Conservation (phyloP, 35 echinoderm and acorn worm genomes). For the Apostichopus californicus region DNA sequence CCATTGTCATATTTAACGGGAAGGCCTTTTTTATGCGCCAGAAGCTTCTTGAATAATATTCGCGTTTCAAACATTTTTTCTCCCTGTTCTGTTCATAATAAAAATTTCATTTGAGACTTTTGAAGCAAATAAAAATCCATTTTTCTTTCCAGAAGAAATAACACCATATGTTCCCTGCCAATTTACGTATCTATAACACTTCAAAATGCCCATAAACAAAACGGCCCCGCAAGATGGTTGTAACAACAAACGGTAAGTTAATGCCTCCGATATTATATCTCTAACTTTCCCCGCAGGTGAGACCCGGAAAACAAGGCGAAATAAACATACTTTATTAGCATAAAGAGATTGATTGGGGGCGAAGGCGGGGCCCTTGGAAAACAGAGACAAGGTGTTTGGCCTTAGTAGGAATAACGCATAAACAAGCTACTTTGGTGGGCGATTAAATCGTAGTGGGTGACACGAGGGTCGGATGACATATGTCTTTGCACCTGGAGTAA, state of each 20-base stretch:
- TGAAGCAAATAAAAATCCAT: not conserved
- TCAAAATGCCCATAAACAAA: conserved; percentile 43
- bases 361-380: conserved; percentile 26
- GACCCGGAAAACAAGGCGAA: conserved; percentile 25
- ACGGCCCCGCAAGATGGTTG: conserved; percentile 19
- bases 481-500: conserved; percentile 29
- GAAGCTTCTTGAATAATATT: not conserved
- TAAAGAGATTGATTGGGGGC: conserved; percentile 41
- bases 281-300: conserved; percentile 22
- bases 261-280: conserved; percentile 8
- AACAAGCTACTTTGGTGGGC: conserved; percentile 47
- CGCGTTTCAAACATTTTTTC: not conserved
- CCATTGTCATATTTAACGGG: no score
- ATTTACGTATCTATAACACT: conserved; percentile 46
- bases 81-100: not conserved
- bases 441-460: conserved; percentile 49
- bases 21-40: no score
- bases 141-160: conserved; percentile 22
- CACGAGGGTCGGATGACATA: conserved; percentile 8
- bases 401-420: conserved; percentile 26
- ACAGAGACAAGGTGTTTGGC: conserved; percentile 47
- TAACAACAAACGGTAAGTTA: conserved; percentile 50
- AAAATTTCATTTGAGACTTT: not conserved
- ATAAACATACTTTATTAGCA: conserved; percentile 38
- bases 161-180: conserved; percentile 35